Evolutionary conservation across 2,797 vertebrate genomes (phyloP).

Genomic region (Eulemur rubriventer): DNA sequence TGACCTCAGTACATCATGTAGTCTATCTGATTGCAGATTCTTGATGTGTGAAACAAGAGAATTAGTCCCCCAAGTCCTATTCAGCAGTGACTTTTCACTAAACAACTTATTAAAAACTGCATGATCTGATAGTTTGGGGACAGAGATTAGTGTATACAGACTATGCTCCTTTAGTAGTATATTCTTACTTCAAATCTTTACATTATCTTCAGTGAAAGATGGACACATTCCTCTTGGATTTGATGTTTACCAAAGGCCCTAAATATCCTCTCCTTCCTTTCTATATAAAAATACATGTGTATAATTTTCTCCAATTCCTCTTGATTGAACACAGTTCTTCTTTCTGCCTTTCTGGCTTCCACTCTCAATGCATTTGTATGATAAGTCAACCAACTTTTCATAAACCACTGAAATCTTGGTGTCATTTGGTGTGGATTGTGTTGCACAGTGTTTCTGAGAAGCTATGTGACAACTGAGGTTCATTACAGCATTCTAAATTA

Average conservation of each 20-base stretch:
- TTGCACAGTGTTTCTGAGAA: not conserved
- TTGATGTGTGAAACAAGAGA: constrained; percentile 21
- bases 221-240: not conserved
- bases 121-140: not conserved
- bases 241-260: constrained; percentile 9
- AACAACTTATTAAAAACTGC: not conserved
- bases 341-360: constrained; percentile 40
- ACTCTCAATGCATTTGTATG: not conserved
- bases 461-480: constrained; percentile 6
- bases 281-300: not conserved
- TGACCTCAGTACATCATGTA: not conserved
- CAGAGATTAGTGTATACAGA: not conserved
- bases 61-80: not conserved
- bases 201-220: not conserved
- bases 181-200: not conserved
- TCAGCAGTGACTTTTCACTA: not conserved
- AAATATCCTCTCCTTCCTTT: constrained; percentile 32
- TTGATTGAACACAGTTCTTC: constrained; percentile 26
- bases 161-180: not conserved
- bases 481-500: constrained; percentile 14
- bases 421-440: constrained; percentile 9
- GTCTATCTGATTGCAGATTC: not conserved
- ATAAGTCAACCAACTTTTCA: constrained; percentile 46
- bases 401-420: constrained; percentile 7
- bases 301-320: constrained; percentile 12